A percentile compares a stretch with the other conserved stretches of the same genome.
Evolutionary conservation across 2,888 invertebrate species (phyloP).

Genomic region (Sipha maydis): DNA sequence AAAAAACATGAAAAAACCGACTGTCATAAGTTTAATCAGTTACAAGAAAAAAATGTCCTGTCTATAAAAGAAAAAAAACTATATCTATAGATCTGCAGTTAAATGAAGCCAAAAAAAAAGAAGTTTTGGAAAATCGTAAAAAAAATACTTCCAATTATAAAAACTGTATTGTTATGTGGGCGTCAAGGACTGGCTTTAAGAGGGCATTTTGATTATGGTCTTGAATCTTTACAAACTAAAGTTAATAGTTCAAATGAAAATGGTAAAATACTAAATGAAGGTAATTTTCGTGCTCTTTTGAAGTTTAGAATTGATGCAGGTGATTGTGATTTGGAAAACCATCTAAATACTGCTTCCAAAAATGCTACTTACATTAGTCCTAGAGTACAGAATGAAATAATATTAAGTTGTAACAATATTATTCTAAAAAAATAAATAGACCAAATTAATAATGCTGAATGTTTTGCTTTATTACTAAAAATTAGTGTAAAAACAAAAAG

Average conservation of each 20-base stretch:
- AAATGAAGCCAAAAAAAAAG: conserved; percentile 14
- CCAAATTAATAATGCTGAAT: conserved; percentile 28
- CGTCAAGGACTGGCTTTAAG: conserved; percentile 12
- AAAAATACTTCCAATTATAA: conserved; percentile 28
- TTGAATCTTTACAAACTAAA: conserved; percentile 10
- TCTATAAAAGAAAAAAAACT: conserved; percentile 19
- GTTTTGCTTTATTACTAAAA: conserved; percentile 37
- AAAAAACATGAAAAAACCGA: conserved; percentile 28
- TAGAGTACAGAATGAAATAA: conserved; percentile 46
- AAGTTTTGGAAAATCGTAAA: conserved; percentile 30
- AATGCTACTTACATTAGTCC: conserved; percentile 42
- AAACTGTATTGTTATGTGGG: conserved; percentile 34
- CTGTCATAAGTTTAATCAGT: conserved; percentile 28
- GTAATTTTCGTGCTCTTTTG: conserved; percentile 33
- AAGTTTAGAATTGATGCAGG: conserved; percentile 9
- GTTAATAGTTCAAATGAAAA: neutral
- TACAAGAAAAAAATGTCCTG: conserved; percentile 7
- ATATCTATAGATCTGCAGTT: conserved; percentile 23
- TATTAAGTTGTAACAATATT: conserved; percentile 28
- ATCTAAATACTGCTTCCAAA: conserved; percentile 31
- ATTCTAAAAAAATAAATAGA: conserved; percentile 31
- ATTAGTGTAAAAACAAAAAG: no score
- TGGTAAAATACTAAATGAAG: conserved; percentile 14
- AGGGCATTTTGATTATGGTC: conserved; percentile 16
- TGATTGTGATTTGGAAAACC: conserved; percentile 24